A percentile compares a stretch with the other conserved stretches of the same genome.
Conservation (phyloP, 2,888 invertebrate genomes). For the Plebejus argus region DNA sequence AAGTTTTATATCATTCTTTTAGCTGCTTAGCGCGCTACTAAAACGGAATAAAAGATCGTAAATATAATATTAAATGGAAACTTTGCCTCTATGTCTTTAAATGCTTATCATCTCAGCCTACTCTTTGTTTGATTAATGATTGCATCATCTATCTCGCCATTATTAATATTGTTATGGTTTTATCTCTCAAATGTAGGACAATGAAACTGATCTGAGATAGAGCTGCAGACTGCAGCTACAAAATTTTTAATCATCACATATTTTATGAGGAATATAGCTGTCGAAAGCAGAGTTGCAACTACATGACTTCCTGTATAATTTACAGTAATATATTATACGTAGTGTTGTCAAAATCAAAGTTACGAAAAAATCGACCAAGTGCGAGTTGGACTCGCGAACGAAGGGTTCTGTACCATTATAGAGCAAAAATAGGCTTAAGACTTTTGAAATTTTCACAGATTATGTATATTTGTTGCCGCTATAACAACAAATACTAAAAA, state of each 20-base stretch:
- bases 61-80: background rate
- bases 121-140: background rate
- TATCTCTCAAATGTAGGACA: background rate
- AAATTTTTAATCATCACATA: background rate
- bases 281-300: no score
- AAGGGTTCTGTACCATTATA: no score
- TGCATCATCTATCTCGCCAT: background rate
- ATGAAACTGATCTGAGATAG: background rate
- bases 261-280: background rate
- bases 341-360: no score
- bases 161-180: slow-evolving; percentile 1
- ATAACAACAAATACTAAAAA: no score
- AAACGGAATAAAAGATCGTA: background rate
- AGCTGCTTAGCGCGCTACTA: background rate
- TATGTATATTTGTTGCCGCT: no score
- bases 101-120: background rate
- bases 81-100: background rate
- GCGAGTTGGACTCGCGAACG: no score
- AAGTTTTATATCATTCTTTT: background rate
- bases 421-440: no score
- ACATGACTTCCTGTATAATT: no score
- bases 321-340: no score
- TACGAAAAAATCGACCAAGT: no score
- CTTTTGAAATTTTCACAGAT: no score
- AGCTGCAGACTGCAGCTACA: background rate